Percentiles rank a stretch among this genome's conserved stretches.
Evolutionary conservation across 2,797 vertebrate genomes (phyloP).

Genomic region (Novumbra hubbsi): DNA sequence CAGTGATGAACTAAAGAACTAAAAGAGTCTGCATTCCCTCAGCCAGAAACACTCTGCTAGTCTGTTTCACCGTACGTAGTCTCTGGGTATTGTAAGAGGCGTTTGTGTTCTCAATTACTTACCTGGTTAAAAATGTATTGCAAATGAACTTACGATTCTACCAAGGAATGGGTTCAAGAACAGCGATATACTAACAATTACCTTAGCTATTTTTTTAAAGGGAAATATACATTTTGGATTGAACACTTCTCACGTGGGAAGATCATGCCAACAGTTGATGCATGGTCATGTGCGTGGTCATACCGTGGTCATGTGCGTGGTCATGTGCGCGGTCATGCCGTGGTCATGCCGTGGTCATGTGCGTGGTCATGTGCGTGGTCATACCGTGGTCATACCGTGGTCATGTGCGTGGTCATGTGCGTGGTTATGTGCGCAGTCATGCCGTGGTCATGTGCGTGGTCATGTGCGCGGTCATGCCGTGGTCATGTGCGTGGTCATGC

Average conservation of each 20-base stretch:
- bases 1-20: no score
- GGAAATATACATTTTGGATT: not conserved
- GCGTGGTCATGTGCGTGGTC: no score
- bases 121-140: not conserved
- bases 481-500: no score
- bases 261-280: not conserved
- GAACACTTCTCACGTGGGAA: not conserved
- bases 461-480: no score
- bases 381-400: no score
- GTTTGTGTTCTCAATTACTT: not conserved
- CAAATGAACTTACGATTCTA: not conserved
- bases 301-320: no score
- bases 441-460: no score
- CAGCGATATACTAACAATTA: not conserved
- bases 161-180: no score
- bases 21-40: not conserved
- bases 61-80: not conserved
- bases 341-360: no score
- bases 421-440: no score
- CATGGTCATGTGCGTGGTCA: not conserved
- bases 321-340: no score
- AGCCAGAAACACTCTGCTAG: constrained; percentile 25
- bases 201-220: not conserved
- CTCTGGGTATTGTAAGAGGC: not conserved
- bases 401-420: no score